A percentile compares a stretch with the other conserved stretches of the same genome.
phyloP scores from a whole-genome alignment of 2,113 vertebrate genomes.

The Sisor rabdophorus region DNA sequence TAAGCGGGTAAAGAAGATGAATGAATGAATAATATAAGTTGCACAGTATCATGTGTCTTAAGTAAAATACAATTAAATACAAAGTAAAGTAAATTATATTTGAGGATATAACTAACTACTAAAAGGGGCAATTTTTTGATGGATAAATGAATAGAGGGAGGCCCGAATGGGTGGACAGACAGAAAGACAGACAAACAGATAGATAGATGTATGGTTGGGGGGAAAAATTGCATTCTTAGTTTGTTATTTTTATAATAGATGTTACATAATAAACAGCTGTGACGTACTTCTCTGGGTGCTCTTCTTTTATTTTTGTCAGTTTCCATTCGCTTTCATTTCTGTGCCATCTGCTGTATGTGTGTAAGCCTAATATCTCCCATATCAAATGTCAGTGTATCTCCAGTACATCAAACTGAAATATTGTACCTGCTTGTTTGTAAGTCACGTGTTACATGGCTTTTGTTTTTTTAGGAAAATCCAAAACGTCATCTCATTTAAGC shows the following conservation, averaged over 20 bases:
- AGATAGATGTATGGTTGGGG: too few species aligned
- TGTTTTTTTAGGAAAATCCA: constrained; percentile 76
- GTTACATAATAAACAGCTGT: constrained; percentile 66
- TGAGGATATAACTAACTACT: constrained; percentile 31
- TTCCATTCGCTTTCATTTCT: constrained; percentile 35
- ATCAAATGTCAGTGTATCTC: constrained; percentile 12
- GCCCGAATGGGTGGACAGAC: too few species aligned
- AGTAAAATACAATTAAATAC: constrained; percentile 48
- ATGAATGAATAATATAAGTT: constrained; percentile 62
- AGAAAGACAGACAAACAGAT: too few species aligned
- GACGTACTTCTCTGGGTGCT: constrained; percentile 54
- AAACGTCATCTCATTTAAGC: constrained; percentile 67
- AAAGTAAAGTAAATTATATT: constrained; percentile 54
- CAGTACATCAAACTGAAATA: background rate
- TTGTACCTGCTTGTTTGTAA: constrained; percentile 26
- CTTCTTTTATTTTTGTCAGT: constrained; percentile 52
- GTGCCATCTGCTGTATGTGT: constrained; percentile 1
- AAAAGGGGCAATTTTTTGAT: too few species aligned
- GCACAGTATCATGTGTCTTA: constrained; percentile 68
- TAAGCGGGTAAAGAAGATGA: too few species aligned
- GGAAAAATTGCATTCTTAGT: too few species aligned
- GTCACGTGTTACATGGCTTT: constrained; percentile 59
- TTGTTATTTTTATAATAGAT: constrained; percentile 48
- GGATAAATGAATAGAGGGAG: too few species aligned
- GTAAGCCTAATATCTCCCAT: constrained; percentile 2